Evolutionary conservation across 2,113 vertebrate species (phyloP).

Genomic region (Mustelus asterias): DNA sequence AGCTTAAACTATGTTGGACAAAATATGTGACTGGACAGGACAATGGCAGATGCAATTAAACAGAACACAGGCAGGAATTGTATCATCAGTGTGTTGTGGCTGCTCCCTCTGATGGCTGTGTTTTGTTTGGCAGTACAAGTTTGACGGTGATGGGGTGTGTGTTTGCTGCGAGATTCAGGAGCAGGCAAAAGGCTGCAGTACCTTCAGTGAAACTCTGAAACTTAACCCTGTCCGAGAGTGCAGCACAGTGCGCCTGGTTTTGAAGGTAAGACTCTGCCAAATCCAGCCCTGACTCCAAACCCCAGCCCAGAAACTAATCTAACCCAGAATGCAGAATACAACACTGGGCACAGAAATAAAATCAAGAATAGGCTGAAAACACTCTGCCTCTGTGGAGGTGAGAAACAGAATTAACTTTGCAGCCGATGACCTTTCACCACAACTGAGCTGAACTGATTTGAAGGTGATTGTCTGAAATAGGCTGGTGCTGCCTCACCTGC

Average conservation of each 20-base stretch:
- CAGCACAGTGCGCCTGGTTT: constrained; percentile 79
- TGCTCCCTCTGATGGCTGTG: background rate
- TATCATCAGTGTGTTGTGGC: background rate
- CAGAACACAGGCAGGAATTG: background rate
- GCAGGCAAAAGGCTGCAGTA: constrained; percentile 85
- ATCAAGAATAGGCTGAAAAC: background rate
- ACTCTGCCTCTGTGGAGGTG: background rate
- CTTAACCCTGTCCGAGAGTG: constrained; percentile 86
- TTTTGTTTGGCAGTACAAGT: constrained; percentile 64
- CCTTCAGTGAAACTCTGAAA: constrained; percentile 87
- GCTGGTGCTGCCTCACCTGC: background rate
- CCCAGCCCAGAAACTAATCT: background rate
- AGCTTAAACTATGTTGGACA: background rate
- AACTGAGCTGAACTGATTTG: background rate
- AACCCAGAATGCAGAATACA: background rate
- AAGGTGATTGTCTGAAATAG: background rate
- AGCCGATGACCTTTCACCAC: background rate
- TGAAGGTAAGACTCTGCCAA: constrained; percentile 70
- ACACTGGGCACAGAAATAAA: background rate
- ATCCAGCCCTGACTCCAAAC: background rate
- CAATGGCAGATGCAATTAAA: background rate
- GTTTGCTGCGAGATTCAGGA: constrained; percentile 92
- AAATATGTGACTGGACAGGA: background rate
- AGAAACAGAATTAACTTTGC: background rate
- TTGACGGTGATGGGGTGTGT: constrained; percentile 92